Evolutionary conservation across 2,888 invertebrate genomes (phyloP), one percentile per base, ranked within the genome.

Genomic region (Eugnorisma glareosa): DNA sequence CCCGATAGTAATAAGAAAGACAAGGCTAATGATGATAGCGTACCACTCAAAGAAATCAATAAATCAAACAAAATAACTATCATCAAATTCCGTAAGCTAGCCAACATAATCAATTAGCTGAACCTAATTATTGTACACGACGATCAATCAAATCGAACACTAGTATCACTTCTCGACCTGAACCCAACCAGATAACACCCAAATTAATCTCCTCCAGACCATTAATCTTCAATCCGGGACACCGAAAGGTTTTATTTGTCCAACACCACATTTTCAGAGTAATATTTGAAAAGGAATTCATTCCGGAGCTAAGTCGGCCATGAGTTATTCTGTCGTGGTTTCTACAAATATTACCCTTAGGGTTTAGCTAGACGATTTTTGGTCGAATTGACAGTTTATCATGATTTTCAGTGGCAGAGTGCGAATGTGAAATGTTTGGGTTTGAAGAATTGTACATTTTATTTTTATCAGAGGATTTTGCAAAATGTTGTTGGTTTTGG

Each of bases 231-330:
- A 69, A 82, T 75, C 74, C 64, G 83, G 77, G 85, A 88, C 87
- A 87, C 75, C 77, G 70, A 83, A 88, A 87, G 87, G 88, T 88
- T 87, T 88, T 87, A 87, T 87, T 87, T 87, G 87, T 88, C 89
- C 80, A 87, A 86, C 84, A 81, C 84, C 89, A 88, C 86, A 88
- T 86, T 86, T 74, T 84, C 75, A 75, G 69, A 81, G 88, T 83
- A 83, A 85, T 84, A 83, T 88, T 86, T 84, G 86, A 86, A 87
- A 86, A 87, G 88, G 88, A 88, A 87, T 89, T 89, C 89, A 89
- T 89, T 89, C 83, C 73, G 79, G 63, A 84, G 83, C 89, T 86
- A 89, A 88, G 85, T 86, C 89, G 75, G 74, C 82, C 85, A 86
- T 89, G 88, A 81, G 82, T 89, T 88, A 89, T 87, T 81, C 88